Percentiles rank a stretch among this genome's conserved stretches.
phyloP scores from a whole-genome alignment of 2,888 invertebrate genomes.

The Machimus atricapillus region DNA sequence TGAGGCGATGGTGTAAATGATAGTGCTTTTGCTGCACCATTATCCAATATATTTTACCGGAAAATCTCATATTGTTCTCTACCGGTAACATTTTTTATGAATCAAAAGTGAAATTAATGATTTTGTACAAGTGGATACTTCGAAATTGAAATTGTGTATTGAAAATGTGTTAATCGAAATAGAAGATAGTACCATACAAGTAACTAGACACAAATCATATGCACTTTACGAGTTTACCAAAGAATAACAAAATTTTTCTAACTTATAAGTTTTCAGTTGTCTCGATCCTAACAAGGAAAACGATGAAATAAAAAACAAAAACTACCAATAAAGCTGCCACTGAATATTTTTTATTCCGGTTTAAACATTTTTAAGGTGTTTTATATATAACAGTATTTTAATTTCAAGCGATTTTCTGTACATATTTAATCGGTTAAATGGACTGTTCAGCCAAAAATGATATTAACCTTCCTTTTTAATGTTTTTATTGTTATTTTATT shows the following conservation, averaged over 20 bases:
- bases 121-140: background rate
- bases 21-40: constrained; percentile 8
- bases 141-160: constrained; percentile 7
- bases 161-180: constrained; percentile 13
- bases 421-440: background rate
- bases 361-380: background rate
- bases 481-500: background rate
- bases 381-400: background rate
- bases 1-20: constrained; percentile 7
- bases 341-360: constrained; percentile 19
- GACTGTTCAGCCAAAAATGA: constrained; percentile 11
- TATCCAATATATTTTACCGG: background rate
- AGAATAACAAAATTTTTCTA: background rate
- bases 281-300: background rate
- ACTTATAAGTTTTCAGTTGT: background rate
- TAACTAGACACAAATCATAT: background rate
- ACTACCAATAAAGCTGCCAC: constrained; percentile 21
- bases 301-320: background rate
- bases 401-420: background rate
- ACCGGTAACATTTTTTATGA: background rate
- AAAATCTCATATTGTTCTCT: background rate
- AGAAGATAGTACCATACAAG: background rate
- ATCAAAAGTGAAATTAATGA: background rate
- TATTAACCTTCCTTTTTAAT: background rate
- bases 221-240: constrained; percentile 26